Conservation (phyloP, 2,113 vertebrate genomes). For the Paratilapia polleni region DNA sequence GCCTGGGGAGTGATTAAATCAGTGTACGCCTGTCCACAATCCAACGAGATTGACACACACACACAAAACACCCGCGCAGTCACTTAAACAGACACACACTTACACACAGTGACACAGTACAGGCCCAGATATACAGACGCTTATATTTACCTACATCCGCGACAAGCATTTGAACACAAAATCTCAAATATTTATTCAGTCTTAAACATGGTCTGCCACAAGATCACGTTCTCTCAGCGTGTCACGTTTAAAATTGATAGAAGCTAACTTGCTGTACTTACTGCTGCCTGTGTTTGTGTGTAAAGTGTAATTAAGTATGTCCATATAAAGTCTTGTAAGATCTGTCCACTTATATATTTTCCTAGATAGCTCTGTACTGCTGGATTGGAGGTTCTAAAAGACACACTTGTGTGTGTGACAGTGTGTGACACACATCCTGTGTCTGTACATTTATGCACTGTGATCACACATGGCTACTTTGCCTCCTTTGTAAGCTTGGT, state of each 20-base stretch:
- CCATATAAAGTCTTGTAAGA: not conserved
- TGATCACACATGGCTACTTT: not conserved
- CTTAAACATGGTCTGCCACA: conserved; percentile 36
- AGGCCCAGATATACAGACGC: conserved; percentile 29
- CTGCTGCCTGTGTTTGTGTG: not conserved
- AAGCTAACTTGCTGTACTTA: conserved; percentile 11
- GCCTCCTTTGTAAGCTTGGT: conserved; percentile 7
- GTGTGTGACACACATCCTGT: conserved; percentile 1
- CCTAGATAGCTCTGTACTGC: not conserved
- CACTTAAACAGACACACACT: conserved; percentile 40
- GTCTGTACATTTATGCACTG: conserved; percentile 11
- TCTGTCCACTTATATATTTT: conserved; percentile 19
- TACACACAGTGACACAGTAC: conserved; percentile 42
- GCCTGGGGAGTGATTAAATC: conserved; percentile 80
- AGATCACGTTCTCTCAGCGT: conserved; percentile 38
- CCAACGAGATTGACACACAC: conserved; percentile 66
- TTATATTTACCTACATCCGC: conserved; percentile 54
- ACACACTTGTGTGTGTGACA: not conserved
- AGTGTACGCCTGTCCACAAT: conserved; percentile 75
- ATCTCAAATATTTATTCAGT: conserved; percentile 60
- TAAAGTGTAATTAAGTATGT: conserved; percentile 9
- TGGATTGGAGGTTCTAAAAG: conserved; percentile 10
- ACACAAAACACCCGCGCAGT: conserved; percentile 28
- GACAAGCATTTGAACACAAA: conserved; percentile 57
- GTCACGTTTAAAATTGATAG: conserved; percentile 11